Evolutionary conservation across 64 coral and sea anemone genomes (phyloP).

Genomic region (Trachythela sp.): DNA sequence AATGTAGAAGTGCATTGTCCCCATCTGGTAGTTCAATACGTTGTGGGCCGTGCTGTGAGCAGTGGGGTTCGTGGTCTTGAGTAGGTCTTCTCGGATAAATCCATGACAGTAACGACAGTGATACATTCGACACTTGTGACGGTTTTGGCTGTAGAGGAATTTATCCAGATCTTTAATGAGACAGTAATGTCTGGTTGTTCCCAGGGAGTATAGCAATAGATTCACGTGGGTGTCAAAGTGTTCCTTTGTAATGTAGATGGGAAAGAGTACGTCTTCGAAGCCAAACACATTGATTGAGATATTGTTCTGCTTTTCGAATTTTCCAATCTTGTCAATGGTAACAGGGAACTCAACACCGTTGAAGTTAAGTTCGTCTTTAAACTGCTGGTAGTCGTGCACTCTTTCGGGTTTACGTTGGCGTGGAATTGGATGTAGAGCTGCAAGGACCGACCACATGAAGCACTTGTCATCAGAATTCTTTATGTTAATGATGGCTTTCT

Average conservation of each 20-base stretch:
- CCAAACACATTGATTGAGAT: slow-evolving; percentile 20
- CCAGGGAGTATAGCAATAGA: too few species aligned
- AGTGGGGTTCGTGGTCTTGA: slow-evolving; percentile 18
- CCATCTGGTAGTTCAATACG: not conserved
- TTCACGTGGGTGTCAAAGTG: not conserved
- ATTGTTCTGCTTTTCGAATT: slow-evolving; percentile 11
- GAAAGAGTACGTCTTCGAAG: not conserved
- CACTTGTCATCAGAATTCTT: not conserved
- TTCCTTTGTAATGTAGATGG: not conserved
- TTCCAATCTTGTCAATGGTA: slow-evolving; percentile 29
- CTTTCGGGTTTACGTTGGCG: not conserved
- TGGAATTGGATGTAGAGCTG: not conserved
- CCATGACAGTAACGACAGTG: slow-evolving; percentile 26
- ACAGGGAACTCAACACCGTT: not conserved
- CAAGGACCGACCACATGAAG: slow-evolving; percentile 5
- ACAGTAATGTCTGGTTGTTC: too few species aligned
- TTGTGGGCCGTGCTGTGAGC: not conserved
- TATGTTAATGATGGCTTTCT: not conserved
- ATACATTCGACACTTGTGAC: not conserved
- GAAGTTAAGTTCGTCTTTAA: slow-evolving; percentile 12
- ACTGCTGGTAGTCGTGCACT: slow-evolving; percentile 11
- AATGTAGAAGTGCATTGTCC: not conserved
- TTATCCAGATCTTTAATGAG: not conserved
- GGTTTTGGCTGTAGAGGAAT: not conserved
- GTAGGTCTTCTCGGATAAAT: not conserved